Conservation (phyloP, 2,113 vertebrate species). For the Paraplagusia blochii region DNA sequence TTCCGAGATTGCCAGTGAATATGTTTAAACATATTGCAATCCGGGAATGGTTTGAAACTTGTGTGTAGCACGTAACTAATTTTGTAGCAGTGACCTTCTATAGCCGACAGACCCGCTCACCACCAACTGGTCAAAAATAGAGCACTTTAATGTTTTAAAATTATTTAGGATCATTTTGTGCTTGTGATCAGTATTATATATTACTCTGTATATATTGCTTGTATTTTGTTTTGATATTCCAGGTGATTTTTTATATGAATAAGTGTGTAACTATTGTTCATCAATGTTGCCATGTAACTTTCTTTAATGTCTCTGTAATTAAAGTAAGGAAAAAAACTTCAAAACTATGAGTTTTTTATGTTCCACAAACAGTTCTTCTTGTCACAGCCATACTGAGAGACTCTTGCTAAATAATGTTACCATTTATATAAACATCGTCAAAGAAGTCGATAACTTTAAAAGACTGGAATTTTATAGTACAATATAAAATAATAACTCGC, state of each 20-base stretch:
- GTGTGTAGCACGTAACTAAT: conserved; percentile 30
- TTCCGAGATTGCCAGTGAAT: conserved; percentile 27
- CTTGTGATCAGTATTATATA: conserved; percentile 79
- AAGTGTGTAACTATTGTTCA: conserved; percentile 51
- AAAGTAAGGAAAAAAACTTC: too few relatives aligned
- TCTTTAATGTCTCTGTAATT: too few relatives aligned
- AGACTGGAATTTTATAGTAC: too few relatives aligned
- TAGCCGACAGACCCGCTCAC: conserved; percentile 9
- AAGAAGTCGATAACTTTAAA: too few relatives aligned
- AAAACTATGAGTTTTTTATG: too few relatives aligned
- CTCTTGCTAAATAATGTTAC: too few relatives aligned
- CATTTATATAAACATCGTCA: too few relatives aligned
- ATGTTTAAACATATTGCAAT: conserved; percentile 13
- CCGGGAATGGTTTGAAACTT: conserved; percentile 24
- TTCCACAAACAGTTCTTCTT: too few relatives aligned
- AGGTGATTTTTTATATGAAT: conserved; percentile 42
- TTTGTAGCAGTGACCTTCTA: conserved; percentile 26
- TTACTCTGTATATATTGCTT: conserved; percentile 51
- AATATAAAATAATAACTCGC: too few relatives aligned
- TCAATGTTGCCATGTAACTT: conserved; percentile 16
- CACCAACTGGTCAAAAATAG: conserved; percentile 36
- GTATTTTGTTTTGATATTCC: conserved; percentile 55
- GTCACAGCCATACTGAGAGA: too few relatives aligned
- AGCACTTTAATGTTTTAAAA: conserved; percentile 76
- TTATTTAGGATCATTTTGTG: conserved; percentile 41